A percentile compares a stretch with the other conserved stretches of the same genome.
Conservation (phyloP, 2,888 invertebrate species). For the Caenorhabditis macrosperma region DNA sequence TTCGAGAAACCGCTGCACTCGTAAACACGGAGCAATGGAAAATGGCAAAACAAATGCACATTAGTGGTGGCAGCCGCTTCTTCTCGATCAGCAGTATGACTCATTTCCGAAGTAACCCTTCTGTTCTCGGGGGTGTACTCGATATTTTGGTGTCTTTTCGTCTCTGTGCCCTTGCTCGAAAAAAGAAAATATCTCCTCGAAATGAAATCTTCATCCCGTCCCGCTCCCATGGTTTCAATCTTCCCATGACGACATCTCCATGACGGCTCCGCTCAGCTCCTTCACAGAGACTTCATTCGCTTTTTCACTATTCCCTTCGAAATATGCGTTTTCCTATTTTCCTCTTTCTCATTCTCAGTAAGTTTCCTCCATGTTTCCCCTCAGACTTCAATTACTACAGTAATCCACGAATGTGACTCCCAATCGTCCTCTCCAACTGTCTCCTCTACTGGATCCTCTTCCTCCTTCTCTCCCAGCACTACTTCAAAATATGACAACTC, state of each 20-base stretch:
- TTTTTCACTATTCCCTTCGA: neutral
- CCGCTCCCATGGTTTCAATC: conserved; percentile 28
- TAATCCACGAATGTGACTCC: neutral
- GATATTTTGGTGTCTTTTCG: too few relatives aligned
- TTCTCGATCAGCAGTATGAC: too few relatives aligned
- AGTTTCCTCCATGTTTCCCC: neutral
- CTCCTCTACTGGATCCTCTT: conserved; percentile 9
- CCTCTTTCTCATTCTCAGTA: neutral
- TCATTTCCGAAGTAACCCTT: too few relatives aligned
- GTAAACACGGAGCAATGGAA: too few relatives aligned
- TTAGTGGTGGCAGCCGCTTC: too few relatives aligned
- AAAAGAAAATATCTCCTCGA: neutral
- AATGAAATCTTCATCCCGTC: too few relatives aligned
- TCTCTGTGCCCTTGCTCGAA: neutral
- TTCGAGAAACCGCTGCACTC: too few relatives aligned
- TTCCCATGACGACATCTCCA: conserved; percentile 12
- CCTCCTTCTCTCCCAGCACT: neutral
- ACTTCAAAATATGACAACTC: conserved; percentile 19
- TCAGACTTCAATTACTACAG: neutral
- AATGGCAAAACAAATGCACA: too few relatives aligned
- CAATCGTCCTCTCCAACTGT: conserved; percentile 10
- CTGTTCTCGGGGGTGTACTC: too few relatives aligned
- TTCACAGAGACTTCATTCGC: neutral
- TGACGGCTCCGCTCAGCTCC: neutral
- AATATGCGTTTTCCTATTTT: conserved; percentile 13